These are phyloP conservation scores for Cyanoderma ruficeps DNA, from an alignment of 2,113 vertebrate species.

Conservation along the genomic window DNA sequence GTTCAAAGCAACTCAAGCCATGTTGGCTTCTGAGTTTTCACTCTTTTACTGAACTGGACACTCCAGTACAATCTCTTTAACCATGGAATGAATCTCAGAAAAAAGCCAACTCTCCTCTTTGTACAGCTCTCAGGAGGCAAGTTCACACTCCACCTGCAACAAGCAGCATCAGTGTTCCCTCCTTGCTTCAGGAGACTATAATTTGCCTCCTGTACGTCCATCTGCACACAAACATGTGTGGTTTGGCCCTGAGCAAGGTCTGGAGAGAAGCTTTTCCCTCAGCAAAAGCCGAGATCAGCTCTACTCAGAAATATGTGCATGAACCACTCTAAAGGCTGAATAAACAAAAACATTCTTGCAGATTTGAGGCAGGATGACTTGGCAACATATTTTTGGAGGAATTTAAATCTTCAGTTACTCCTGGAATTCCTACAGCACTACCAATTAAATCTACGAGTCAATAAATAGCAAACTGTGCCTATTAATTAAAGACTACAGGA, in stretches of 20 bases:
- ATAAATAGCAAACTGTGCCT: neutral
- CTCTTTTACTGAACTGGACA: neutral
- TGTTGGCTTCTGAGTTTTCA: neutral
- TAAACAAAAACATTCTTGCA: conserved; percentile 43
- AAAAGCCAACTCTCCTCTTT: neutral
- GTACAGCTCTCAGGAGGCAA: neutral
- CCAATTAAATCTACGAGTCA: neutral
- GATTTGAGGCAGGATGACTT: conserved; percentile 9
- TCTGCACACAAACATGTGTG: neutral
- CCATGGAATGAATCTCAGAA: neutral
- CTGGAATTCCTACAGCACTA: neutral
- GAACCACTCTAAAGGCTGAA: neutral
- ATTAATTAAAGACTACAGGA: conserved; percentile 9
- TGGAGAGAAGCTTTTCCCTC: neutral
- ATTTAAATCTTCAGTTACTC: conserved; percentile 25
- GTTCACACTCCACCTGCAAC: neutral
- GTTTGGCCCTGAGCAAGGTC: neutral
- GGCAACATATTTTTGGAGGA: conserved; percentile 10
- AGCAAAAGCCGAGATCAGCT: neutral
- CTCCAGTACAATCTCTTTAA: neutral
- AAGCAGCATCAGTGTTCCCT: neutral
- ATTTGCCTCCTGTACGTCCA: neutral
- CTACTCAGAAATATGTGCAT: neutral
- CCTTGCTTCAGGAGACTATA: neutral
- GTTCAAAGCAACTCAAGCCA: accelerated